Percentiles rank a stretch among this genome's conserved stretches.
Conservation (phyloP, 2,113 vertebrate species). For the Gymnorhina tibicen region DNA sequence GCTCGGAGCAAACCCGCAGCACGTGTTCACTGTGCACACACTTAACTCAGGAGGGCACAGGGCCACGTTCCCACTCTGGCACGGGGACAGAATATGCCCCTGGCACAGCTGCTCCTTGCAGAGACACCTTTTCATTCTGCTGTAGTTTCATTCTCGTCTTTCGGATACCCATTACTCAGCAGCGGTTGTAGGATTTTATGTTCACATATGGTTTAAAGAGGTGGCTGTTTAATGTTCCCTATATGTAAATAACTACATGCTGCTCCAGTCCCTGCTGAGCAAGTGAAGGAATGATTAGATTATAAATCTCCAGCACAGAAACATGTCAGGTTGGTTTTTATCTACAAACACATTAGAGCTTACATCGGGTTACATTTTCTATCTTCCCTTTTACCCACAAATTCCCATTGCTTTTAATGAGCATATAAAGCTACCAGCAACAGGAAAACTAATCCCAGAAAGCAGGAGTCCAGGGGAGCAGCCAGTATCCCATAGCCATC, state of each 20-base stretch:
- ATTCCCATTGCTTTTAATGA: background rate
- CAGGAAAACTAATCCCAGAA: background rate
- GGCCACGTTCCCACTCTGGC: background rate
- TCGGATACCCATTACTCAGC: background rate
- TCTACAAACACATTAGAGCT: background rate
- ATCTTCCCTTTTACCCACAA: background rate
- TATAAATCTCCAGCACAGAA: background rate
- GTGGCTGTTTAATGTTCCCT: slow-evolving; percentile 46
- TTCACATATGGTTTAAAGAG: slow-evolving; percentile 36
- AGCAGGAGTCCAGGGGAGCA: background rate
- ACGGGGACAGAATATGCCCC: background rate
- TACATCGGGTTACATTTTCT: background rate
- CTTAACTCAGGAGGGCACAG: background rate
- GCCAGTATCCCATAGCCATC: accelerated
- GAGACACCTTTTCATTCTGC: background rate
- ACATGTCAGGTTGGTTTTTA: background rate
- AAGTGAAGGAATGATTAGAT: background rate
- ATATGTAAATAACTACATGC: slow-evolving; percentile 51
- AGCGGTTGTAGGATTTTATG: background rate
- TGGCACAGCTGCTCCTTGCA: slow-evolving; percentile 1
- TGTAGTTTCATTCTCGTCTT: background rate
- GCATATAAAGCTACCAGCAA: background rate
- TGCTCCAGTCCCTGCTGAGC: slow-evolving; percentile 10
- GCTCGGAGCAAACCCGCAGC: background rate
- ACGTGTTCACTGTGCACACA: accelerated